Conservation (phyloP, 2,888 invertebrate species). For the Ferdinandea cuprea region DNA sequence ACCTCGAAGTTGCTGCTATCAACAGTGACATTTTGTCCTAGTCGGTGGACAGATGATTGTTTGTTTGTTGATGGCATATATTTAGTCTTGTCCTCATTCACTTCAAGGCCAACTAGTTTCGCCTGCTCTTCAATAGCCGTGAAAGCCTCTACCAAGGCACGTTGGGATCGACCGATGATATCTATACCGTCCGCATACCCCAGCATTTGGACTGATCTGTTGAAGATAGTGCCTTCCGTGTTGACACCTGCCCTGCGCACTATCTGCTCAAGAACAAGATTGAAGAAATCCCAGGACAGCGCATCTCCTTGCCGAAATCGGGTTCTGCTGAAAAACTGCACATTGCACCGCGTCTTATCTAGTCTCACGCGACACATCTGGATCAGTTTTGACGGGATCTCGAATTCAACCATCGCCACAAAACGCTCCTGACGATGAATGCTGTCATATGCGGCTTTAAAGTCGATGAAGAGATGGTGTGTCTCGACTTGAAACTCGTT, state of each 20-base stretch:
- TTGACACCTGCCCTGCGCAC: too few relatives aligned
- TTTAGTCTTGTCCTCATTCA: too few relatives aligned
- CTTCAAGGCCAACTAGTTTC: not conserved
- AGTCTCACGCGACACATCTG: not conserved
- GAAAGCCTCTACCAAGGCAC: not conserved
- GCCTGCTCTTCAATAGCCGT: not conserved
- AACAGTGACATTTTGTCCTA: too few relatives aligned
- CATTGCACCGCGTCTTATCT: not conserved
- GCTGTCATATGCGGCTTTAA: conserved; percentile 7
- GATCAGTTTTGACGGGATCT: not conserved
- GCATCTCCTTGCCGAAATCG: too few relatives aligned
- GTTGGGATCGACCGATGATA: not conserved
- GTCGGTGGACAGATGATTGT: too few relatives aligned
- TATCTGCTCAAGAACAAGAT: too few relatives aligned
- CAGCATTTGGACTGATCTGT: too few relatives aligned
- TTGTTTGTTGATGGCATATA: too few relatives aligned
- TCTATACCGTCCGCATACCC: too few relatives aligned
- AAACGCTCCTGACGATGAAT: not conserved
- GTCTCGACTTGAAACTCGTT: conserved; percentile 5
- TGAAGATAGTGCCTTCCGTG: too few relatives aligned
- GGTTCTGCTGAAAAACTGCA: not conserved
- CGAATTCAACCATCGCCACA: not conserved
- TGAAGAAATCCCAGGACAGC: too few relatives aligned
- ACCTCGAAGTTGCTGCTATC: too few relatives aligned
- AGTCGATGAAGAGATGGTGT: conserved; percentile 11